These are phyloP conservation scores for Entomobrya proxima DNA, from an alignment of 2,888 invertebrate genomes.

Conservation along the genomic window DNA sequence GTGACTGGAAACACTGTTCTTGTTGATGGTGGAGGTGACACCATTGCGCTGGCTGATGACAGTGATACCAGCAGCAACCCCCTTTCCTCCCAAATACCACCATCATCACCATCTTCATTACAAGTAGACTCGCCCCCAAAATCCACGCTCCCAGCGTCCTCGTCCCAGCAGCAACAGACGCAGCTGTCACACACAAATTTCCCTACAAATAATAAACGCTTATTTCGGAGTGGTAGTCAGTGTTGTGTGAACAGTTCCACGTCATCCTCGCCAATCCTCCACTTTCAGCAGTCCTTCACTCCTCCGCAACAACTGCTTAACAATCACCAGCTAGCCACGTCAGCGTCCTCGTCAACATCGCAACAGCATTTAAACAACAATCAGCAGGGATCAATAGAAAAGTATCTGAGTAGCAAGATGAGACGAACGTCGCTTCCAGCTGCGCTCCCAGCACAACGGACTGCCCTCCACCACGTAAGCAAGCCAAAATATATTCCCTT, in stretches of 20 bases:
- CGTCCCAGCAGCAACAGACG: constrained; percentile 15
- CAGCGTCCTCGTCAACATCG: no score
- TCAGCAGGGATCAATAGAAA: constrained; percentile 55
- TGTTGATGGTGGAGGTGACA: constrained; percentile 36
- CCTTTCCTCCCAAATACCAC: constrained; percentile 21
- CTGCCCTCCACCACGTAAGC: constrained; percentile 73
- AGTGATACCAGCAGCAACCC: constrained; percentile 16
- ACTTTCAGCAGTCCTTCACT: constrained; percentile 47
- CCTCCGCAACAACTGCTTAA: constrained; percentile 57
- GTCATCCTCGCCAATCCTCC: constrained; percentile 61
- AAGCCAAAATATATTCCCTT: constrained; percentile 6
- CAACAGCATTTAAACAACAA: constrained; percentile 26
- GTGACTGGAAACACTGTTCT: constrained; percentile 32
- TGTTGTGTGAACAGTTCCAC: constrained; percentile 66
- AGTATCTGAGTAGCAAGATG: constrained; percentile 72
- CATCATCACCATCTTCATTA: constrained; percentile 20
- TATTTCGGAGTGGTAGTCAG: constrained; percentile 68
- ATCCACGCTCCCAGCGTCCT: constrained; percentile 4
- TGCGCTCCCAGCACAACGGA: constrained; percentile 72
- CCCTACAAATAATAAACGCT: constrained; percentile 41
- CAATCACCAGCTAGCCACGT: constrained; percentile 8
- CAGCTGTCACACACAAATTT: constrained; percentile 8
- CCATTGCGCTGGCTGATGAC: constrained; percentile 1
- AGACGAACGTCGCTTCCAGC: constrained; percentile 75
- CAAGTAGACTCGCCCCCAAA: background rate